Base-by-base conservation (phyloP, 1,140 invertebrate genomes). In the Drosophila chauvacae region DNA sequence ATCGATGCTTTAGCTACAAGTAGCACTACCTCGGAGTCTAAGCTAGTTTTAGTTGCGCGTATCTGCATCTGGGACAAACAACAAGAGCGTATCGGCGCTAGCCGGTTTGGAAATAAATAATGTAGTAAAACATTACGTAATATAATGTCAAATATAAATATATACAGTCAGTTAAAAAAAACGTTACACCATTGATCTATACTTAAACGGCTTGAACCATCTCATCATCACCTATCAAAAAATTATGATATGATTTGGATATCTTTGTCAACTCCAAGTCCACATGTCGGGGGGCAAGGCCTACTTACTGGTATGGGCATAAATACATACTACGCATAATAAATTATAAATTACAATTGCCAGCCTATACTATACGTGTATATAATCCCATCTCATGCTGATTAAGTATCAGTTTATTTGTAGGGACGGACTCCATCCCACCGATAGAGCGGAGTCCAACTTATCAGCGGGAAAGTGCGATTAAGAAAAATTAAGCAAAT, bases 41-140 rank as follows among this genome's bases (percentile, higher is more conserved):
- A 39, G 33, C 53, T 23, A 26, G 33, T 39, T 55, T 55, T 55
- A 55, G 53, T 55, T 23, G 20, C 14, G 20, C 9, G 7, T 16
- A 11, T 23, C 3, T 23, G 7, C 10, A 11, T 23, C 3, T 23
- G 13, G 9, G 20, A 23, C 14, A 39, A 55, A 16, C 33, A 23
- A 23, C 14, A 37, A 39, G 33, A 37, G 53, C 35, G 20, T 10
- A 23, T 23, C 53, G 35, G 35, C 20, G 35, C 53, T 7, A 55
- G 20, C 9, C 53, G 33, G 53, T 55, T 26, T 55, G 33, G 4
- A 39, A 55, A 55, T 55, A 55, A 37, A 55, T n/a, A 55, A 39
- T 39, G 20, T n/a, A 14, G 10, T 37, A 55, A 37, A 10, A 37
- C 37, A 37, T 16, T 50, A 30, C 14, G 47, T 48, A 28, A 48